Evolutionary conservation across 2,888 invertebrate genomes (phyloP).

Genomic region (Drosophila infuscata): DNA sequence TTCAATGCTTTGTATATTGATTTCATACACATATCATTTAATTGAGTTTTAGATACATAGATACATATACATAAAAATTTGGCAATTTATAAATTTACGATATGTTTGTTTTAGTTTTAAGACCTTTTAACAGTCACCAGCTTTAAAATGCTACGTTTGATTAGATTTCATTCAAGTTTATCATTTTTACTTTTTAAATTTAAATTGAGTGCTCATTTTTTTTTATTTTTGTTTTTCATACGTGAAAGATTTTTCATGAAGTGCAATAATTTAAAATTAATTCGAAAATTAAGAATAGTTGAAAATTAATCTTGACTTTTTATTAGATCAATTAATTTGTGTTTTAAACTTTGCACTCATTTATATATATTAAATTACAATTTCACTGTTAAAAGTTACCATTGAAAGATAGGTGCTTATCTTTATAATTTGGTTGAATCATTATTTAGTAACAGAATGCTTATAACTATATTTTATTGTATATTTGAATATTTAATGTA

Average conservation of each 20-base stretch:
- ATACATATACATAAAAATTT: slow-evolving; percentile 79
- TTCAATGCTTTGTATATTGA: slow-evolving; percentile 29
- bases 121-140: slow-evolving; percentile 82
- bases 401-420: slow-evolving; percentile 29
- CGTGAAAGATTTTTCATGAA: slow-evolving; percentile 27
- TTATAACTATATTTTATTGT: slow-evolving; percentile 42
- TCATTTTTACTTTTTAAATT: slow-evolving; percentile 13
- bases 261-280: slow-evolving; percentile 42
- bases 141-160: slow-evolving; percentile 66
- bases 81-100: slow-evolving; percentile 84
- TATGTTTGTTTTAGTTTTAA: slow-evolving; percentile 84
- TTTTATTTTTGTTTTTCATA: background rate
- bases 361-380: slow-evolving; percentile 7
- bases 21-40: slow-evolving; percentile 22
- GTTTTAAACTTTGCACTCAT: slow-evolving; percentile 20
- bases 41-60: slow-evolving; percentile 51
- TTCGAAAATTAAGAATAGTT: slow-evolving; percentile 26
- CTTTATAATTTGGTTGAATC: slow-evolving; percentile 7
- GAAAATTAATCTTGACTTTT: slow-evolving; percentile 30
- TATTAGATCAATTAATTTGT: slow-evolving; percentile 16
- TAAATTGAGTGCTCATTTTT: slow-evolving; percentile 25
- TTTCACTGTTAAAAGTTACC: slow-evolving; percentile 25
- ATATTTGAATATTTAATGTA: slow-evolving; percentile 6
- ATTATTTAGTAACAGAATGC: slow-evolving; percentile 47
- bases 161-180: slow-evolving; percentile 44